Base-by-base conservation (phyloP, 2,113 vertebrate species). In the Clarias gariepinus region DNA sequence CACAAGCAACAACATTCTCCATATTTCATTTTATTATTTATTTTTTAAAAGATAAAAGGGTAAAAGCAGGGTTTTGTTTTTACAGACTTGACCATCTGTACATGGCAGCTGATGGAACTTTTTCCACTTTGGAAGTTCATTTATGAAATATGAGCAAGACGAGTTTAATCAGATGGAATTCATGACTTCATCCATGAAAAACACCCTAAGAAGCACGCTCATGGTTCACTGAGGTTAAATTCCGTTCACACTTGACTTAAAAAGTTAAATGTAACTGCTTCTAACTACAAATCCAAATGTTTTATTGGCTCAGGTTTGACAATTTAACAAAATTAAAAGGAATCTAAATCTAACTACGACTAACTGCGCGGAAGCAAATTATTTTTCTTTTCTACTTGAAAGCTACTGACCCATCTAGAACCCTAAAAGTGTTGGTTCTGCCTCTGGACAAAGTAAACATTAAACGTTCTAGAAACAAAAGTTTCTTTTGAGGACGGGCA, bases 51-150 rank as follows among this genome's bases (percentile, higher is more conserved):
- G 36, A 36, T 2, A 41, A 41, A 41, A 9, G 47, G 47, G 53
- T 16, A 41, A 41, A 73, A 55, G 57, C 0, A 3, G 16, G 13
- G 53, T 55, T 57, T 57, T 19, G 76, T 79, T 79, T 6, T 58
- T 76, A 10, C n/a, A 33, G 53, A 30, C n/a, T 57, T 58, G 8
- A 58, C 77, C n/a, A 79, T 58, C 77, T 57, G 77, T 33, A 58
- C 53, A 33, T 79, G 77, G 33, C 77, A 33, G 53, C 77, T 58
- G 55, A 79, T 58, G 41, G 55, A 78, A 57, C 74, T 18, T 78
- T 73, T 18, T 57, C 52, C 52, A 78, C 74, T 55, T 53, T 8
- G 25, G 23, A 28, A 28, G 47, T 13, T 77, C n/a, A 55, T 53
- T 55, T 16, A 78, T 78, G 55, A 28, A 3, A 55, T 28, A 30